These are phyloP conservation scores for Pammene aurita DNA, from an alignment of 2,888 invertebrate genomes.

Conservation along the genomic window DNA sequence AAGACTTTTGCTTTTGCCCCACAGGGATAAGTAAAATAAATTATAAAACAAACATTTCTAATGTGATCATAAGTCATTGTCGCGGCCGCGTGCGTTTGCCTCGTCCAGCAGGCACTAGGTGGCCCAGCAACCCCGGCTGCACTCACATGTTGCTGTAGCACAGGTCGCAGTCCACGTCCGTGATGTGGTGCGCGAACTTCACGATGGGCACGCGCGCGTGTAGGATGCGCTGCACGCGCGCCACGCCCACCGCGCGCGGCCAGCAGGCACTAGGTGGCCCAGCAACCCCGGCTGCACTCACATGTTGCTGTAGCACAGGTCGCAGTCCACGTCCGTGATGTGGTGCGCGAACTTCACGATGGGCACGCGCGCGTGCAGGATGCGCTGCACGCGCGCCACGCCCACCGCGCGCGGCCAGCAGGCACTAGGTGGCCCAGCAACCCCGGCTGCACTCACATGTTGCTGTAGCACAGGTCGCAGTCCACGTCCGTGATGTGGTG, in stretches of 20 bases:
- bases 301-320: constrained; percentile 92
- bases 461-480: constrained; percentile 92
- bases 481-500: constrained; percentile 90
- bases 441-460: constrained; percentile 90
- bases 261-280: not conserved
- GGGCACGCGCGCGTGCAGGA: constrained; percentile 93
- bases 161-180: too few species aligned
- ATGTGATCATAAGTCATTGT: too few species aligned
- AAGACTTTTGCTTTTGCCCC: too few species aligned
- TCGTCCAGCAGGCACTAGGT: not conserved
- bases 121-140: not conserved
- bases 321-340: constrained; percentile 90
- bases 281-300: constrained; percentile 72
- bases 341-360: constrained; percentile 93
- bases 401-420: constrained; percentile 89
- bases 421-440: constrained; percentile 79
- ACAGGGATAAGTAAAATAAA: too few species aligned
- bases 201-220: too few species aligned
- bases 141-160: too few species aligned
- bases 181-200: too few species aligned
- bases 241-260: too few species aligned
- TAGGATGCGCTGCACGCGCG: too few species aligned
- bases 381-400: constrained; percentile 86
- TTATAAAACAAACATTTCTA: too few species aligned
- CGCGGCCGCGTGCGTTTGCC: too few species aligned